These are phyloP conservation scores for Loxodonta africana DNA, from an alignment of 2,113 vertebrate genomes.

Conservation along the genomic window DNA sequence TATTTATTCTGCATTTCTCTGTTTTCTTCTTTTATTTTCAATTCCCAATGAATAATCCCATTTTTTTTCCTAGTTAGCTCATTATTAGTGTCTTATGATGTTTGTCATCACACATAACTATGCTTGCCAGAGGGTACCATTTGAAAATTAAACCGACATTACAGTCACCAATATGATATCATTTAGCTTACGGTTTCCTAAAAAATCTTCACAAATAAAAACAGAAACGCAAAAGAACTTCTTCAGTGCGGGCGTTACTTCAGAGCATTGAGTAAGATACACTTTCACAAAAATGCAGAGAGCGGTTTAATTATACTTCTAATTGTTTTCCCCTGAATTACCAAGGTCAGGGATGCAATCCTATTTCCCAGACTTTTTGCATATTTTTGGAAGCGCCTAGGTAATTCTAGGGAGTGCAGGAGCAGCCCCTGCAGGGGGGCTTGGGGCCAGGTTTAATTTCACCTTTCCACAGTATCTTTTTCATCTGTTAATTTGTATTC, in stretches of 20 bases:
- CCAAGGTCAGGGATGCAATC: constrained; percentile 57
- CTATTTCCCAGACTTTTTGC: neutral
- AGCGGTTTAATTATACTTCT: constrained; percentile 81
- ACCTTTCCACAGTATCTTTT: neutral
- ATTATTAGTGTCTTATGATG: neutral
- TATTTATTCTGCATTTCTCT: neutral
- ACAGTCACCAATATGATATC: neutral
- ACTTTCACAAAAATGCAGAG: constrained; percentile 59
- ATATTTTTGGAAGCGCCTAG: neutral
- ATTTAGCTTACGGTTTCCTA: constrained; percentile 45
- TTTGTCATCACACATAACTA: too few species aligned
- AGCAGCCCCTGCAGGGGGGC: constrained; percentile 84
- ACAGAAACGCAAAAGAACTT: neutral
- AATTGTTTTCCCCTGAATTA: constrained; percentile 77
- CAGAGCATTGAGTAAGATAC: constrained; percentile 15
- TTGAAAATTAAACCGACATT: neutral
- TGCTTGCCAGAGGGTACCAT: neutral
- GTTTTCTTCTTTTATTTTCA: neutral
- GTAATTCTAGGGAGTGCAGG: constrained; percentile 70
- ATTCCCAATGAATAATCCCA: too few species aligned
- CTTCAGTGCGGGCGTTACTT: constrained; percentile 16
- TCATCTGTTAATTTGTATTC: constrained; percentile 84
- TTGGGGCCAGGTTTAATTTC: constrained; percentile 20
- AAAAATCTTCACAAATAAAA: constrained; percentile 34
- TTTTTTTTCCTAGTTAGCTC: too few species aligned